These are phyloP conservation scores for Daktulosphaira vitifoliae DNA, from an alignment of 1,140 invertebrate genomes.

Conservation along the genomic window DNA sequence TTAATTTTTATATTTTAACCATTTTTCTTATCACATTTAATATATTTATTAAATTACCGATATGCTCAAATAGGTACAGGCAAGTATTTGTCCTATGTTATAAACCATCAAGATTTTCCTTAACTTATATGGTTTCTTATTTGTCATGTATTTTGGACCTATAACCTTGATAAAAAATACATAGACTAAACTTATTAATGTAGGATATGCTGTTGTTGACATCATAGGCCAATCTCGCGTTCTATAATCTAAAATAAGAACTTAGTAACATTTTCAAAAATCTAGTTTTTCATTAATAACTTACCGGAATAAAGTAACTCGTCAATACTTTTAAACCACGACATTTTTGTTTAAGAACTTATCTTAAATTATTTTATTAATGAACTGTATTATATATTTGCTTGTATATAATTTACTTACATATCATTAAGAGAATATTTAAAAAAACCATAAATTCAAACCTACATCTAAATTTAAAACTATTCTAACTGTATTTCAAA, in stretches of 20 bases:
- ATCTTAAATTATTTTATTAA: too few species aligned
- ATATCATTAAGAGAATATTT: too few species aligned
- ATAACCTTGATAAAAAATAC: conserved; percentile 58
- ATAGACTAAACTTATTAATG: conserved; percentile 56
- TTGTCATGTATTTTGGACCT: conserved; percentile 57
- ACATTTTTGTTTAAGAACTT: not conserved
- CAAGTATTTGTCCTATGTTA: conserved; percentile 48
- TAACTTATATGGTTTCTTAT: conserved; percentile 40
- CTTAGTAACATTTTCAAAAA: not conserved
- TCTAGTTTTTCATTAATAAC: not conserved
- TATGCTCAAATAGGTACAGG: conserved; percentile 46
- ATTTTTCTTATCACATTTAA: too few species aligned
- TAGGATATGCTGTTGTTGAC: conserved; percentile 48
- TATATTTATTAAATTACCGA: conserved; percentile 40
- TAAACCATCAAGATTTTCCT: conserved; percentile 44
- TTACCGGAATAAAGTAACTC: not conserved
- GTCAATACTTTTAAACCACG: conserved; percentile 9
- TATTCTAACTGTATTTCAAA: too few species aligned
- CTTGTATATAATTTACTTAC: too few species aligned
- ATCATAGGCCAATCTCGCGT: conserved; percentile 55
- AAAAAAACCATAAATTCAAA: too few species aligned
- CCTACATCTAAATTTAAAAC: too few species aligned
- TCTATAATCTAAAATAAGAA: conserved; percentile 49
- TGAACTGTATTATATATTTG: too few species aligned
- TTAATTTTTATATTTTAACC: too few species aligned